Conservation (phyloP, 2,888 invertebrate species). For the Merodon equestris region DNA sequence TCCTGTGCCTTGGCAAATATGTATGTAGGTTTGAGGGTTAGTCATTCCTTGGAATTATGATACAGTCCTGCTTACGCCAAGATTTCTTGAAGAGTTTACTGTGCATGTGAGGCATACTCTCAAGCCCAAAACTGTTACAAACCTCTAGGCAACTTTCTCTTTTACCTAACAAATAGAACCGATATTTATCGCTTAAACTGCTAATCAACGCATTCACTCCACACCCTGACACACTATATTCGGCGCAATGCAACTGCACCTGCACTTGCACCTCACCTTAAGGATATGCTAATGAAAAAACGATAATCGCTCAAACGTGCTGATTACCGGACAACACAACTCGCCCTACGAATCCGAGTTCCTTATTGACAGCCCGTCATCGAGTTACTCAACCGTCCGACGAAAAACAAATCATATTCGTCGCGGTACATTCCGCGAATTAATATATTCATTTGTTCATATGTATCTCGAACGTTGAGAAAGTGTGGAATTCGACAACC, state of each 20-base stretch:
- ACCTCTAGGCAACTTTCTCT: too few relatives aligned
- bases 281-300: constrained; percentile 42
- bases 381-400: constrained; percentile 25
- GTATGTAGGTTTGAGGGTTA: too few relatives aligned
- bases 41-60: too few relatives aligned
- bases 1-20: too few relatives aligned
- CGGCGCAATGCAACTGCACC: neutral
- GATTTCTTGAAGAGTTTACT: too few relatives aligned
- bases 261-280: constrained; percentile 31
- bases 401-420: constrained; percentile 19
- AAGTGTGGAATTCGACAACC: constrained; percentile 41
- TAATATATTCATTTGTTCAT: neutral
- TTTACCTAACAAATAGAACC: too few relatives aligned
- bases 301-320: constrained; percentile 55
- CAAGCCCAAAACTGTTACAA: too few relatives aligned
- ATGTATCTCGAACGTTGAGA: constrained; percentile 25
- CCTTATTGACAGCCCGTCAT: constrained; percentile 33
- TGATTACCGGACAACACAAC: constrained; percentile 28
- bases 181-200: too few relatives aligned
- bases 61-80: too few relatives aligned
- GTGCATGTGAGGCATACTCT: too few relatives aligned
- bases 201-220: too few relatives aligned
- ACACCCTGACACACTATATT: neutral
- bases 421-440: neutral
- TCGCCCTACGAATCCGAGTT: constrained; percentile 5